phyloP scores from a whole-genome alignment of 2,797 vertebrate genomes.

The Characodon lateralis region DNA sequence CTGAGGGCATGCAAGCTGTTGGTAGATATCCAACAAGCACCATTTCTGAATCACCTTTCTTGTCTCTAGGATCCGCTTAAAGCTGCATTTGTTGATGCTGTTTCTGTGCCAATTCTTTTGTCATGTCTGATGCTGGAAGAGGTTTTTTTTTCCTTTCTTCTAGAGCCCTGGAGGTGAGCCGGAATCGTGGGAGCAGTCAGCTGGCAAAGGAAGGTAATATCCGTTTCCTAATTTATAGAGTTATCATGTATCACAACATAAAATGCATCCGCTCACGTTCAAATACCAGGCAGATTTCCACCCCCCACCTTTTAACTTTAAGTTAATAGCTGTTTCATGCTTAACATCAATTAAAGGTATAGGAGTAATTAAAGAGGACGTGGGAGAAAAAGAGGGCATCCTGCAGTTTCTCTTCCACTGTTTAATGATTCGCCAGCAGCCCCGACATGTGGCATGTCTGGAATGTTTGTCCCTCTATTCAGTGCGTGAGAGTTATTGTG shows the following conservation, averaged over 20 bases:
- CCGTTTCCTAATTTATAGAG: constrained; percentile 67
- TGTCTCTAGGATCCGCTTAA: constrained; percentile 20
- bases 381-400: constrained; percentile 77
- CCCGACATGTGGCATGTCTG: constrained; percentile 82
- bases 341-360: constrained; percentile 83
- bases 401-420: constrained; percentile 79
- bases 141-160: constrained; percentile 21
- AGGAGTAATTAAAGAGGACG: constrained; percentile 81
- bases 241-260: constrained; percentile 62
- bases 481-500: constrained; percentile 82
- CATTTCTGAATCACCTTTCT: constrained; percentile 46
- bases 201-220: constrained; percentile 65
- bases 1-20: constrained; percentile 63
- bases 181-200: constrained; percentile 64
- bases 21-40: constrained; percentile 66
- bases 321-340: constrained; percentile 81
- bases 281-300: constrained; percentile 63
- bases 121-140: constrained; percentile 35
- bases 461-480: constrained; percentile 84
- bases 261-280: constrained; percentile 54
- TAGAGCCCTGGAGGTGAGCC: constrained; percentile 48
- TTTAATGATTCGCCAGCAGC: constrained; percentile 86
- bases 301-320: constrained; percentile 51
- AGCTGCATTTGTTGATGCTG: constrained; percentile 41
- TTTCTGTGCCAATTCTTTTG: constrained; percentile 31